These are phyloP conservation scores for Nephrocerus scutellatus DNA, from an alignment of 2,888 invertebrate genomes.

Conservation along the genomic window DNA sequence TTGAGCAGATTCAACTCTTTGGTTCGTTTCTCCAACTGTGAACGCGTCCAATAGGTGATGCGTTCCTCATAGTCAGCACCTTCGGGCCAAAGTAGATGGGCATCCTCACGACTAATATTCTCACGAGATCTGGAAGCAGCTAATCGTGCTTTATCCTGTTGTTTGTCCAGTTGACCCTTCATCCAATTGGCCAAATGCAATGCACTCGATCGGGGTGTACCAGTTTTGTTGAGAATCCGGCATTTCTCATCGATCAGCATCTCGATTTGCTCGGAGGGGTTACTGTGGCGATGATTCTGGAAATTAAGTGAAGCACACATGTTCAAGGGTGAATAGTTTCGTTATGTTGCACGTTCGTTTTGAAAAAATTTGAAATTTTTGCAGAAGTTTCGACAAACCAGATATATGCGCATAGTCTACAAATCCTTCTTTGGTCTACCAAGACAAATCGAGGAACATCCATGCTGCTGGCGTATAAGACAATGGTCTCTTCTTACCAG, in stretches of 20 bases:
- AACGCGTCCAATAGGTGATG: constrained; percentile 59
- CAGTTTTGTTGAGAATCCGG: constrained; percentile 56
- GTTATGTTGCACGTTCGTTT: too few relatives aligned
- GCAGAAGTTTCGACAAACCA: too few relatives aligned
- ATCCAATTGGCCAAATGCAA: constrained; percentile 74
- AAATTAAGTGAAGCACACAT: too few relatives aligned
- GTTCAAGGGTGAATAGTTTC: too few relatives aligned
- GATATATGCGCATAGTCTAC: not conserved
- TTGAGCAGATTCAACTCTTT: constrained; percentile 60
- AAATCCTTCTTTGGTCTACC: not conserved
- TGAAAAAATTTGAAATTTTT: too few relatives aligned
- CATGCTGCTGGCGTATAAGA: too few relatives aligned
- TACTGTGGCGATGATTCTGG: constrained; percentile 22
- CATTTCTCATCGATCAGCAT: constrained; percentile 59
- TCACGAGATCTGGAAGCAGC: constrained; percentile 37
- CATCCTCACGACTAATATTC: constrained; percentile 43
- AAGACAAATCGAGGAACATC: too few relatives aligned
- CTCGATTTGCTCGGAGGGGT: constrained; percentile 50
- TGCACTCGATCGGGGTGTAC: constrained; percentile 63
- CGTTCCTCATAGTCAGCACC: constrained; percentile 43
- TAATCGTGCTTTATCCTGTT: constrained; percentile 48
- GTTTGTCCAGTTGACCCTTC: constrained; percentile 64
- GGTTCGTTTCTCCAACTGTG: constrained; percentile 63
- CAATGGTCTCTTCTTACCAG: too few relatives aligned
- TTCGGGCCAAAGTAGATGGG: constrained; percentile 35